A percentile compares a stretch with the other conserved stretches of the same genome.
These are phyloP conservation scores for Coleophora deauratella DNA, from an alignment of 2,888 invertebrate species.

Conservation along the genomic window DNA sequence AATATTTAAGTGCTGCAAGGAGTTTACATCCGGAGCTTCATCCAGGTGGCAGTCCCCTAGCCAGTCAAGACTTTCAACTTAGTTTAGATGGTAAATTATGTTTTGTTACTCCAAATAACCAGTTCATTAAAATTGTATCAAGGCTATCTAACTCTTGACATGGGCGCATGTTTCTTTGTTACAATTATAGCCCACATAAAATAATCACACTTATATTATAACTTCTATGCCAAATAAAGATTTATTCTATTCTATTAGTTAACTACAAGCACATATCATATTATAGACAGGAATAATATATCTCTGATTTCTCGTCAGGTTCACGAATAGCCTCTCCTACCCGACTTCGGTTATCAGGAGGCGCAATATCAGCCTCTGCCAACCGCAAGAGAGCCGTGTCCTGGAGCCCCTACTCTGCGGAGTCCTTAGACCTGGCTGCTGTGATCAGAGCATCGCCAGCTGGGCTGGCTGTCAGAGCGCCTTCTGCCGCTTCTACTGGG, in stretches of 20 bases:
- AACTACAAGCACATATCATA: too few species aligned
- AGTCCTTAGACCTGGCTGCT: constrained; percentile 92
- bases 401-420: constrained; percentile 95
- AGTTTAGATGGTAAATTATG: constrained; percentile 86
- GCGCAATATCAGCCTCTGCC: constrained; percentile 67
- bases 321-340: constrained; percentile 68
- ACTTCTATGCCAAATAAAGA: too few species aligned
- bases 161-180: too few species aligned
- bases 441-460: constrained; percentile 97
- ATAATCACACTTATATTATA: too few species aligned
- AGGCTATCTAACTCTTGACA: too few species aligned
- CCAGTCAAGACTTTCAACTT: constrained; percentile 91
- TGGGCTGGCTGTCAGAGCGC: constrained; percentile 90
- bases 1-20: constrained; percentile 64
- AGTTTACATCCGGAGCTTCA: constrained; percentile 76
- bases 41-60: constrained; percentile 76
- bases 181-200: too few species aligned
- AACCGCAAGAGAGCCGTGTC: constrained; percentile 94
- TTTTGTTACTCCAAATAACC: too few species aligned
- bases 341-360: constrained; percentile 58
- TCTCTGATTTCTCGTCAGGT: constrained; percentile 31
- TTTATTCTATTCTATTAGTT: too few species aligned
- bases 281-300: too few species aligned
- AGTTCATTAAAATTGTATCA: too few species aligned
- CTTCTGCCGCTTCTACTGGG: constrained; percentile 87